A percentile compares a stretch with the other conserved stretches of the same genome.
Evolutionary conservation across 2,888 invertebrate genomes (phyloP).

Genomic region (Dolichomitus sp.): DNA sequence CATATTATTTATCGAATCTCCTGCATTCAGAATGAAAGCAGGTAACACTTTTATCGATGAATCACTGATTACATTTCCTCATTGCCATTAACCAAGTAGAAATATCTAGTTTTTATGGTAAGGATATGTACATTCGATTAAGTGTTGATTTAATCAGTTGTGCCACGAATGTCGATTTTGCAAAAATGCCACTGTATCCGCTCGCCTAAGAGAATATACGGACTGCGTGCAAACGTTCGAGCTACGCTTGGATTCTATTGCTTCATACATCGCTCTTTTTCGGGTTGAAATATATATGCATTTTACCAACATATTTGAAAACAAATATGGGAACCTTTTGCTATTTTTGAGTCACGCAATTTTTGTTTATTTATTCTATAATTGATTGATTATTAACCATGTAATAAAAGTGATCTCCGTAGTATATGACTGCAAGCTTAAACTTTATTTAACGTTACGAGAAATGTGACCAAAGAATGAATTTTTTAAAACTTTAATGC

Average conservation of each 20-base stretch:
- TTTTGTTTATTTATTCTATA: background rate
- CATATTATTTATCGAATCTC: background rate
- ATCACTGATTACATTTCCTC: background rate
- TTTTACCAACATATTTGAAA: slow-evolving; percentile 4
- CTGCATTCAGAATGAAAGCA: background rate
- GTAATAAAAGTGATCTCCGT: no score
- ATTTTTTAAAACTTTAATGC: no score
- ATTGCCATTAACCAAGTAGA: background rate
- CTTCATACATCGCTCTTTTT: slow-evolving; percentile 25
- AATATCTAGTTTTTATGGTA: background rate
- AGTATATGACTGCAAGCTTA: no score
- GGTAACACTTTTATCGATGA: background rate
- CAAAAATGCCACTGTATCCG: background rate
- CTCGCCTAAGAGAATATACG: slow-evolving; percentile 39
- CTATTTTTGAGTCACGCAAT: background rate
- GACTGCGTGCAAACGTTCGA: slow-evolving; percentile 42
- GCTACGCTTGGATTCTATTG: slow-evolving; percentile 14
- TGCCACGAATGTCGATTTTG: background rate
- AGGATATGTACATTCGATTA: background rate
- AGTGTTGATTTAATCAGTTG: background rate
- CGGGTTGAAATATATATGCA: slow-evolving; percentile 2
- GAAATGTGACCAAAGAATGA: no score
- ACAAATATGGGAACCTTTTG: no score
- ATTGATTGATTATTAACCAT: no score
- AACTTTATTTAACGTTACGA: no score